phyloP scores from a whole-genome alignment of 2,113 vertebrate species.

The Nothoprocta pentlandii region DNA sequence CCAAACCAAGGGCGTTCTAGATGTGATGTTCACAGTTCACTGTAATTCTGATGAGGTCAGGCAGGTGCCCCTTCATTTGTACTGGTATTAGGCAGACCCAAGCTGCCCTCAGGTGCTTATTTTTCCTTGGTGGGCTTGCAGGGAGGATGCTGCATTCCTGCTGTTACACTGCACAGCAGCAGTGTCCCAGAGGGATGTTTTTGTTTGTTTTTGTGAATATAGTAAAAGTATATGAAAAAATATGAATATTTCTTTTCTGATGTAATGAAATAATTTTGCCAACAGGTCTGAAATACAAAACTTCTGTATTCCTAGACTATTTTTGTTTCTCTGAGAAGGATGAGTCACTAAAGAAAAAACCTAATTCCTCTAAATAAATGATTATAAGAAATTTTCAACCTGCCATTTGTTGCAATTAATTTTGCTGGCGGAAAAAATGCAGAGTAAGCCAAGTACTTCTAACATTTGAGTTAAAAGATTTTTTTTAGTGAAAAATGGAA shows the following conservation, averaged over 20 bases:
- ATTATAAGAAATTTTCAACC: neutral
- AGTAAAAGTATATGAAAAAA: no score
- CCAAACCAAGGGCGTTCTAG: neutral
- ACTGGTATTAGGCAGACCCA: neutral
- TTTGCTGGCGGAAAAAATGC: rapidly evolving
- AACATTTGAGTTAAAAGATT: neutral
- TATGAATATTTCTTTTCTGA: neutral
- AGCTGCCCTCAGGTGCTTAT: neutral
- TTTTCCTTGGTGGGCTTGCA: neutral
- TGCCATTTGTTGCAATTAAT: neutral
- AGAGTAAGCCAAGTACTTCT: neutral
- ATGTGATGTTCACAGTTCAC: neutral
- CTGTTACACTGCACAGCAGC: neutral
- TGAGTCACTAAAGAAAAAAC: neutral
- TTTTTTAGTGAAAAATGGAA: neutral
- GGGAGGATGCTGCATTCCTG: neutral
- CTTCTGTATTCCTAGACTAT: neutral
- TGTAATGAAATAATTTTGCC: neutral
- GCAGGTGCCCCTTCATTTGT: neutral
- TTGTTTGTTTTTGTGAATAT: neutral
- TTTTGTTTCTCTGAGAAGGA: neutral
- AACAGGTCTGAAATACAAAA: neutral
- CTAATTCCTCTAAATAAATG: neutral
- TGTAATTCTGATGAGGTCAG: neutral
- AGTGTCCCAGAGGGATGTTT: neutral